Base-by-base conservation (phyloP, 2,113 vertebrate genomes). In the Mesitornis unicolor region DNA sequence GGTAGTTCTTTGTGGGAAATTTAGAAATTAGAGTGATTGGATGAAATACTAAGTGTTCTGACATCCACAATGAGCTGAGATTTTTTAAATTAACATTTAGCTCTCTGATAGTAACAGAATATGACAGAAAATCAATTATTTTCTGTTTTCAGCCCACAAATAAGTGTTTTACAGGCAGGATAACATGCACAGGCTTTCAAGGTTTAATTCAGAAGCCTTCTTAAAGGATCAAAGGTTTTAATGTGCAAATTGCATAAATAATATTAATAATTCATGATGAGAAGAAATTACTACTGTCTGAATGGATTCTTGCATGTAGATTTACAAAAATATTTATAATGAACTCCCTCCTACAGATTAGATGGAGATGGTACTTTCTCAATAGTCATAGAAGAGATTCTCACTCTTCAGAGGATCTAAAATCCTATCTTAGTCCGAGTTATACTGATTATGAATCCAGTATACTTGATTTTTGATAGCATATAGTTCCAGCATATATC, bases 121-220 rank as follows among this genome's bases (percentile, higher is more conserved):
- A 84, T 73, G 78, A 94, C 73, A 91, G 92, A 95, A 97, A 97
- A 97, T 97, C 63, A 93, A 95, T 96, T 70, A 25, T 94, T 96
- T 96, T 92, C 76, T 94, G 31, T 84, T 95, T 80, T 80, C 87
- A 56, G 36, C 76, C 83, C 73, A 69, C 36, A 96, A 94, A 93
- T 50, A 43, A 91, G 48, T 54, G 81, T 59, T 91, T 93, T 87
- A 76, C 74, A 87, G 78, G 33, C 17, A 64, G 56, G 54, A 45
- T n/a, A 70, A 88, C 73, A 65, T 24, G 31, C 48, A 56, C 10
- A 38, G 45, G 33, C 45, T 95, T 90, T 91, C 47, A 87, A 82
- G 25, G 36, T 90, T 94, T 96, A 94, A 95, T 94, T 96, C 95
- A 84, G 61, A 65, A 94, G 31, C 40, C 75, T 70, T 92, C 48